These are phyloP conservation scores for Scatophagus argus DNA, from an alignment of 2,113 vertebrate genomes.

Conservation along the genomic window DNA sequence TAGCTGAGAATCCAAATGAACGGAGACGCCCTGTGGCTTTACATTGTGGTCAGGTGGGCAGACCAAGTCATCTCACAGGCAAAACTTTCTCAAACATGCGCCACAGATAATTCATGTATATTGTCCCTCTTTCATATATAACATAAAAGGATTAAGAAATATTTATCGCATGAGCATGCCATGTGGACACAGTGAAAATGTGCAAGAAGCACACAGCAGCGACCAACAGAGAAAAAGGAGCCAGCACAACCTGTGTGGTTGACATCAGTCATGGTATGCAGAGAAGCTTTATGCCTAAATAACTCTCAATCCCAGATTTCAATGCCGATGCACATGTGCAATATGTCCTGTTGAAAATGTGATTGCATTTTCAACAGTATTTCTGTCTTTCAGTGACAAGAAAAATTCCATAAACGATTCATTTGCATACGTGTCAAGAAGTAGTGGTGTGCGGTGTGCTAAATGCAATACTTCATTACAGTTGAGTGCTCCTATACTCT, in stretches of 20 bases:
- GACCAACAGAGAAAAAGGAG: conserved; percentile 17
- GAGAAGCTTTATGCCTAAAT: neutral
- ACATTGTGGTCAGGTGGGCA: conserved; percentile 51
- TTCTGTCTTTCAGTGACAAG: neutral
- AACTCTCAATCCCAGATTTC: neutral
- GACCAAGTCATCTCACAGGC: conserved; percentile 44
- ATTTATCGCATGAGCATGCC: conserved; percentile 29
- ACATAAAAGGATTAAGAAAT: conserved; percentile 55
- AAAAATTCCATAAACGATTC: conserved; percentile 26
- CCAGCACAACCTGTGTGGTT: conserved; percentile 4
- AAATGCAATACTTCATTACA: conserved; percentile 36
- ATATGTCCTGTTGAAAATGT: neutral
- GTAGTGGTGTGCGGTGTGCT: conserved; percentile 27
- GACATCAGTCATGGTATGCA: conserved; percentile 12
- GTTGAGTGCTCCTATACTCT: conserved; percentile 18
- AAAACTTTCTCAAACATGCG: conserved; percentile 31
- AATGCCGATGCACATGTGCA: neutral
- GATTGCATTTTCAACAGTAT: neutral
- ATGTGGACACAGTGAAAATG: conserved; percentile 49
- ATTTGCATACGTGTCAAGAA: conserved; percentile 52
- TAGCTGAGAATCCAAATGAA: conserved; percentile 57
- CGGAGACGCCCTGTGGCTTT: conserved; percentile 51
- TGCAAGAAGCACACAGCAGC: conserved; percentile 10
- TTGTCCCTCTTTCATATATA: conserved; percentile 39
- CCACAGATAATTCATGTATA: conserved; percentile 26